Percentiles rank a stretch among this genome's conserved stretches.
phyloP scores from a whole-genome alignment of 2,888 invertebrate genomes.

The Calliopum simillimum region DNA sequence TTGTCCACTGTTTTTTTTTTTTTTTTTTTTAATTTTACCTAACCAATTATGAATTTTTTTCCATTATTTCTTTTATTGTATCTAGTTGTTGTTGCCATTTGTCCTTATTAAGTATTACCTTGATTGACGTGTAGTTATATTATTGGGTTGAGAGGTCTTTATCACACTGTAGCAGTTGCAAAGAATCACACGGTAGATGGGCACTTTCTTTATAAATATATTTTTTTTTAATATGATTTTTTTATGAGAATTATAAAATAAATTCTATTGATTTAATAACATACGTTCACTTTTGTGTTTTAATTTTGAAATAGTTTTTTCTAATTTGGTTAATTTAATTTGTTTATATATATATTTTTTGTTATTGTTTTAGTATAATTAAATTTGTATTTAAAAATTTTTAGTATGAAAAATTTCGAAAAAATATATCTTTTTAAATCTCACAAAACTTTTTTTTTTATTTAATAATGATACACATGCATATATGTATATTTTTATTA shows the following conservation, averaged over 20 bases:
- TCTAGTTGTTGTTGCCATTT: slow-evolving; percentile 4
- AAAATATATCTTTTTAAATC: too few relatives aligned
- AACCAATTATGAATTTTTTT: not conserved
- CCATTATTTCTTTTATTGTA: slow-evolving; percentile 1
- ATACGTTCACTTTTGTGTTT: not conserved
- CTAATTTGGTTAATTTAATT: not conserved
- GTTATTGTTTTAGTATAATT: not conserved
- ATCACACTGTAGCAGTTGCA: slow-evolving; percentile 24
- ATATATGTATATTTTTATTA: too few relatives aligned
- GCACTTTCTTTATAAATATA: not conserved
- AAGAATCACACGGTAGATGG: slow-evolving; percentile 12
- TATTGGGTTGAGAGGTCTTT: slow-evolving; percentile 1
- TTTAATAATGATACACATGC: too few relatives aligned
- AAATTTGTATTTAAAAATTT: not conserved
- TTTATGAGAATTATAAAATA: not conserved
- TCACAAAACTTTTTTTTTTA: too few relatives aligned
- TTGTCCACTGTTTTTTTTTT: not conserved
- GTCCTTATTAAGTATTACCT: slow-evolving; percentile 5
- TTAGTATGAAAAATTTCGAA: not conserved
- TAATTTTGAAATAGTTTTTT: not conserved
- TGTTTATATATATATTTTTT: not conserved
- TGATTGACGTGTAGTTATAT: slow-evolving; percentile 23
- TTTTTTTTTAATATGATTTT: not conserved
- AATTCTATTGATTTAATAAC: not conserved
- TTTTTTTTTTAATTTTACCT: not conserved